A percentile compares a stretch with the other conserved stretches of the same genome.
phyloP scores from a whole-genome alignment of 1,140 invertebrate species.

The Neodiprion pinetum region DNA sequence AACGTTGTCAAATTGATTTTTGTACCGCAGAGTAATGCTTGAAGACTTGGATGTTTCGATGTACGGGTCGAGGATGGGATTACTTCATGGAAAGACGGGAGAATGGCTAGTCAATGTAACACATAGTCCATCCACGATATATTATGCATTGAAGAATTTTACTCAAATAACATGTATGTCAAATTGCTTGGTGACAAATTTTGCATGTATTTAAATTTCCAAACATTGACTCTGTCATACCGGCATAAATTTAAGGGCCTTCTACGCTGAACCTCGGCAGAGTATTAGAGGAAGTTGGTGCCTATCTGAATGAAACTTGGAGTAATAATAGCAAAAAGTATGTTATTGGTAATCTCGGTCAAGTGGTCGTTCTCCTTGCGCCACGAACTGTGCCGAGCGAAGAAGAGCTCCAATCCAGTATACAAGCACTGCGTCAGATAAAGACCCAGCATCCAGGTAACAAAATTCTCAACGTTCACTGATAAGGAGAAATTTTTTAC shows the following conservation, averaged over 20 bases:
- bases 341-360: constrained; percentile 39
- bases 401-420: constrained; percentile 23
- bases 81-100: constrained; percentile 66
- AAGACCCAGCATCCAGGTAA: constrained; percentile 43
- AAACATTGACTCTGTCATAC: constrained; percentile 1
- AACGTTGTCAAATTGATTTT: not conserved
- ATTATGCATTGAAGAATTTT: constrained; percentile 33
- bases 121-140: constrained; percentile 37
- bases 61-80: constrained; percentile 63
- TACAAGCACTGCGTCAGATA: constrained; percentile 33
- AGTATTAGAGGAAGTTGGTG: constrained; percentile 29
- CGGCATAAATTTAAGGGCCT: constrained; percentile 32
- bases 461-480: no score
- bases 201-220: constrained; percentile 13
- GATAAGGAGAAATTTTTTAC: no score
- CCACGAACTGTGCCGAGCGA: constrained; percentile 28
- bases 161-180: constrained; percentile 35
- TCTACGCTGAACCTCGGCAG: constrained; percentile 30
- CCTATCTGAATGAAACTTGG: constrained; percentile 40
- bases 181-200: not conserved
- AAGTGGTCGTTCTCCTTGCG: constrained; percentile 41
- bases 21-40: constrained; percentile 47
- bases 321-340: constrained; percentile 26
- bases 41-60: constrained; percentile 63
- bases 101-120: constrained; percentile 64